Percentiles rank a stretch among this genome's conserved stretches.
These are phyloP conservation scores for Ips nitidus DNA, from an alignment of 1,140 invertebrate species.

Conservation along the genomic window DNA sequence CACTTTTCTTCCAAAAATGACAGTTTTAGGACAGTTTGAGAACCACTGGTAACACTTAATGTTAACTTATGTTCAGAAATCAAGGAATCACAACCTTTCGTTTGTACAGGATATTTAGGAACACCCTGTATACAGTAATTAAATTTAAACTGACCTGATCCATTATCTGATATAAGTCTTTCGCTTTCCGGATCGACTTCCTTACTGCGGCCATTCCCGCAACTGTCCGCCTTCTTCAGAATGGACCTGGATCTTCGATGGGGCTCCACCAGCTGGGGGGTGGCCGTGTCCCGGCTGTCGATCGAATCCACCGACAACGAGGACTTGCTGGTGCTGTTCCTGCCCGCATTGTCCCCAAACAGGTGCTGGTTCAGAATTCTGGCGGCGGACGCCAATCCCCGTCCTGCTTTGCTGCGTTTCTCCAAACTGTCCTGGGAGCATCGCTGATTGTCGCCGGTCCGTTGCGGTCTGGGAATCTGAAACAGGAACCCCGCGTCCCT, in stretches of 20 bases:
- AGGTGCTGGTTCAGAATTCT: slow-evolving; percentile 75
- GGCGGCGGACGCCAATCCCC: slow-evolving; percentile 69
- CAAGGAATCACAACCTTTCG: no score
- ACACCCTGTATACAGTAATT: no score
- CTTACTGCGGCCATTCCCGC: slow-evolving; percentile 52
- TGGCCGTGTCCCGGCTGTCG: slow-evolving; percentile 57
- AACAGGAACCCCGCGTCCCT: slow-evolving; percentile 32
- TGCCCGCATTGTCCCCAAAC: slow-evolving; percentile 63
- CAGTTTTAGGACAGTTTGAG: no score
- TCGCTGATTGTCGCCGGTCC: slow-evolving; percentile 51
- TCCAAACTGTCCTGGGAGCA: slow-evolving; percentile 59
- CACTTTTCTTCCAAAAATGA: no score
- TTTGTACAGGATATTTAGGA: no score
- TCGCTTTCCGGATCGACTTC: slow-evolving; percentile 72
- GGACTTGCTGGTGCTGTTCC: slow-evolving; percentile 64
- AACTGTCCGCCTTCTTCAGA: slow-evolving; percentile 70
- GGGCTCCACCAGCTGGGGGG: slow-evolving; percentile 61
- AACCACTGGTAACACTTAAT: no score
- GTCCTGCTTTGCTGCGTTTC: slow-evolving; percentile 58
- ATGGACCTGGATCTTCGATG: slow-evolving; percentile 74
- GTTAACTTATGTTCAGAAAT: no score
- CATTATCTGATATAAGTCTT: slow-evolving; percentile 69
- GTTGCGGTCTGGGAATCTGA: slow-evolving; percentile 49
- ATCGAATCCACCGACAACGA: slow-evolving; percentile 72
- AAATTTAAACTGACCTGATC: slow-evolving; percentile 46